Base-by-base conservation (phyloP, 2,113 vertebrate genomes). In the Brachypodius melanocephalos region DNA sequence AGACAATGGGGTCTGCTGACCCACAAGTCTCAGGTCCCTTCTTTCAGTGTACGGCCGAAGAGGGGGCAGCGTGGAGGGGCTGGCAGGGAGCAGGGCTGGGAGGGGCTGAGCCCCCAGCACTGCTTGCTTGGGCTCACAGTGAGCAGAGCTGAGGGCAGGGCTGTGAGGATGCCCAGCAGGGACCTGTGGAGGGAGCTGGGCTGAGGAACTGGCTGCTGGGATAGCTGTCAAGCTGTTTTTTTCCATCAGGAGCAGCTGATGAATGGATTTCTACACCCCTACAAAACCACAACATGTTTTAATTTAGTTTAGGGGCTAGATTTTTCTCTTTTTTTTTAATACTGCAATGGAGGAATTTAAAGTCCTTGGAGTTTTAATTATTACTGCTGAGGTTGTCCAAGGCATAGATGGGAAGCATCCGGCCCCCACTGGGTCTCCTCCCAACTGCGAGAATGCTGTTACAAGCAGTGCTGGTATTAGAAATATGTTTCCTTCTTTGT, bases 101-200 rank as follows among this genome's bases (percentile, higher is more conserved):
- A 46, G n/a, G 12, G 40, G 31, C 3, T 20, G 48, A 52, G 25
- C 26, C 32, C 48, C 19, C 5, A 12, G 71, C 5, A 2, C 36
- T 58, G 52, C 52, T 43, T 16, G 31, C 31, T 18, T 0, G 0
- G 1, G 17, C n/a, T 71, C 6, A 2, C 0, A 0, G 36, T 0
- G 1, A 25, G 58, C 52, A 76, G 62, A 62, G 22, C 26, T n/a
- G 59, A 46, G 52, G 38, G 18, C 38, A 67, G 34, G 22, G 62
- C 46, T 65, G 19, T 31, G 68, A 21, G 34, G 18, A 5, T 4
- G 13, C 32, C 34, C 7, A 17, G 36, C 2, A 4, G 69, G 15
- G 25, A 3, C 34, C 55, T 49, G 29, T 3, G 14, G 11, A 57
- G 19, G 48, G 31, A 71, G 17, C 28, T 0, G 0, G 65, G 36